Conservation (phyloP, 2,113 vertebrate species). For the Stigmatopora nigra region DNA sequence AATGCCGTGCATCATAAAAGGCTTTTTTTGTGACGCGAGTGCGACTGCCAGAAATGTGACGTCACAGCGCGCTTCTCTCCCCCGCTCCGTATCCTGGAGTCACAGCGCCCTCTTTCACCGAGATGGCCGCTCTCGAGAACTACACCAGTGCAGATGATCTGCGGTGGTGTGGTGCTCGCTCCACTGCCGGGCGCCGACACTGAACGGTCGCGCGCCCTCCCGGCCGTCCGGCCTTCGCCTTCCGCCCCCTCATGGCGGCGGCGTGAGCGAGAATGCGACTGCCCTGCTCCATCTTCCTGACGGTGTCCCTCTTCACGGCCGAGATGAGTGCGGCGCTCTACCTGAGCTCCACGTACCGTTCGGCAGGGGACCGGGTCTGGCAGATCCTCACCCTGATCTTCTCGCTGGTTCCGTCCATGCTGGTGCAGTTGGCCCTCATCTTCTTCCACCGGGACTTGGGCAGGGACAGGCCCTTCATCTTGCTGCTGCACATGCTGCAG, state of each 20-base stretch:
- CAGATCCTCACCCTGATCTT: conserved; percentile 87
- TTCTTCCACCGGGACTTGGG: conserved; percentile 93
- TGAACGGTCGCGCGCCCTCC: conserved; percentile 34
- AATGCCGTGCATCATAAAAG: not conserved
- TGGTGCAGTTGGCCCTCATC: conserved; percentile 91
- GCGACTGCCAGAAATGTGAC: not conserved
- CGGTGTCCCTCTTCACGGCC: conserved; percentile 84
- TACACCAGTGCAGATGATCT: conserved; percentile 1
- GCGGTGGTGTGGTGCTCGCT: not conserved
- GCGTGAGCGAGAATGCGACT: conserved; percentile 81
- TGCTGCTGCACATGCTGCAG: conserved; percentile 91
- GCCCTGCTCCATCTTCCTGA: conserved; percentile 85
- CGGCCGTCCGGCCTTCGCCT: conserved; percentile 27
- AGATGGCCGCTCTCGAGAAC: not conserved
- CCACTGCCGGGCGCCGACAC: conserved; percentile 6
- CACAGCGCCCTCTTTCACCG: not conserved
- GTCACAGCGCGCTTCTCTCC: not conserved
- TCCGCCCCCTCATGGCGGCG: conserved; percentile 55
- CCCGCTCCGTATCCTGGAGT: not conserved
- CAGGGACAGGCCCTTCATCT: conserved; percentile 84
- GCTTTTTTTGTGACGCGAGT: not conserved
- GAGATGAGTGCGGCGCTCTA: conserved; percentile 83
- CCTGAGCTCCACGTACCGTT: conserved; percentile 83
- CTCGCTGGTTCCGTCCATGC: conserved; percentile 81
- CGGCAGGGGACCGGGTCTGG: conserved; percentile 87